Base-by-base conservation (phyloP, 2,888 invertebrate species). In the Chymomyza fuscimana region DNA sequence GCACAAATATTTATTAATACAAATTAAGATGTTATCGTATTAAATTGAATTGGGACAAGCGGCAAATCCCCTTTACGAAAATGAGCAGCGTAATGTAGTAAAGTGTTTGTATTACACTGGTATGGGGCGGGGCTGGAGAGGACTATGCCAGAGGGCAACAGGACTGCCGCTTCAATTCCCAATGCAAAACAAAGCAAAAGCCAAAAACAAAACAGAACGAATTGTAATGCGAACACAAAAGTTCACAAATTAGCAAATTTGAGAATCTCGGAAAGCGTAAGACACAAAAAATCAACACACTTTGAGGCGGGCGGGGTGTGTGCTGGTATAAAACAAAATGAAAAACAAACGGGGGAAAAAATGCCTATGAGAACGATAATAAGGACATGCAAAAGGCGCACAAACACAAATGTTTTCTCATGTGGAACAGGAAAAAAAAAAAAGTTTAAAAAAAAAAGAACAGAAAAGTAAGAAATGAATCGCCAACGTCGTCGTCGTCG, bases 191-290 rank as follows among this genome's bases (percentile, higher is more conserved):
- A 63, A 51, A 36, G 22, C 46, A 54, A 62, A 36, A 52, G 54
- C 32, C 16, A 40, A 40, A 65, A 61, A 36, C 52, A 64, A 63
- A 76, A 69, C 66, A 76, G 71, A 77, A 74, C 74, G 80, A 83
- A 82, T 83, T 80, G 83, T 86, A 83, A 85, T 83, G 86, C 81
- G 82, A 75, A 73, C 74, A 76, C 74, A 77, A 79, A 87, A 87
- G 78, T 88, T 88, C 81, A 86, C 87, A 89, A 89, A 89, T 89
- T 89, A 89, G 88, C 87, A 81, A 89, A 89, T 88, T 88, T 84
- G 86, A 89, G 87, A 80, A 86, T 80, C 82, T 82, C 73, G 77
- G 70, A 73, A 69, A 61, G 65, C 52, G 19, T 9, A 50, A 29
- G 58, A 64, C 32, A 60, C n/a, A 19, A 36, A 52, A 40, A 40